phyloP scores from a whole-genome alignment of 2,113 vertebrate genomes.

The Thermophis baileyi region DNA sequence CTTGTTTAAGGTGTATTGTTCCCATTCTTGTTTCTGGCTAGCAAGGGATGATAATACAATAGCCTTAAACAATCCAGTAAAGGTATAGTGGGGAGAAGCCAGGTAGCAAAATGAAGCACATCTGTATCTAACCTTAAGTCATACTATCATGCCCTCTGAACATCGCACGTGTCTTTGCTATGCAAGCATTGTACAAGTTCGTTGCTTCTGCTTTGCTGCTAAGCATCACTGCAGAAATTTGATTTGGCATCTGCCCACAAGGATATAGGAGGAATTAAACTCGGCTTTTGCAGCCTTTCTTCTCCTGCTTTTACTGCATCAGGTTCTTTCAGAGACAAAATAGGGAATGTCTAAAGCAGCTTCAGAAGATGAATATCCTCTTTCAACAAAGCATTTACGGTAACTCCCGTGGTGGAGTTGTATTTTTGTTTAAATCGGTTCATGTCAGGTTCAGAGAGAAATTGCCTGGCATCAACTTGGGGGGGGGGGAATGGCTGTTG shows the following conservation, averaged over 20 bases:
- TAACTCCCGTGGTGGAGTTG: too few relatives aligned
- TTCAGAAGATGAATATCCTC: too few relatives aligned
- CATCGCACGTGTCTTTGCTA: neutral
- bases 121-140: neutral
- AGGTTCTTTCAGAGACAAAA: neutral
- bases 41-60: neutral
- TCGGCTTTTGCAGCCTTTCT: too few relatives aligned
- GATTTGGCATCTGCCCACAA: neutral
- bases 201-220: neutral
- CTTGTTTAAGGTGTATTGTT: neutral
- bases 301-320: neutral
- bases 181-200: neutral
- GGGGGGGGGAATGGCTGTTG: neutral
- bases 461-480: neutral
- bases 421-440: neutral
- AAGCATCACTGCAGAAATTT: neutral
- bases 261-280: neutral
- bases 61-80: neutral
- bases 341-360: neutral
- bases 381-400: neutral
- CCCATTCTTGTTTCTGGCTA: neutral
- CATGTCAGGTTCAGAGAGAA: neutral
- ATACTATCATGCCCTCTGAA: neutral
- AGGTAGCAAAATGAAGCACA: neutral
- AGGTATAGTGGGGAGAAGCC: neutral